Conservation (phyloP, 2,888 invertebrate species). For the Drosophila colorata region DNA sequence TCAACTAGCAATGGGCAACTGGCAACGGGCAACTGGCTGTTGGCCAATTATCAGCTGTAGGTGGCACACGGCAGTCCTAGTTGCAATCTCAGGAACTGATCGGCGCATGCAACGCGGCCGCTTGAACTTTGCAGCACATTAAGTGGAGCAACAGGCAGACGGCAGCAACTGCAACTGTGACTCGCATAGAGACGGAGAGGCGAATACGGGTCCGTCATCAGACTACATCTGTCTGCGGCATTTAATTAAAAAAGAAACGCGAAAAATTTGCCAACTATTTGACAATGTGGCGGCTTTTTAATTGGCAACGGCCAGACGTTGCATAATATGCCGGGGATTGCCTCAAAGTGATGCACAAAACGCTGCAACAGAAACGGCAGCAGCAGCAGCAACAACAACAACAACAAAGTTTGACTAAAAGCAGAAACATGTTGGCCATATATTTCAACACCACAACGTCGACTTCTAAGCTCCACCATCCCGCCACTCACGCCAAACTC, state of each 20-base stretch:
- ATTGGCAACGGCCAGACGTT: conserved; percentile 46
- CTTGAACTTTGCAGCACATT: conserved; percentile 42
- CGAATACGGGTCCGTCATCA: conserved; percentile 25
- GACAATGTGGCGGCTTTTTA: conserved; percentile 51
- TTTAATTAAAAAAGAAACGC: conserved; percentile 46
- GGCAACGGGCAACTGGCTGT: conserved; percentile 23
- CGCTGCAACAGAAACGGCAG: conserved; percentile 17
- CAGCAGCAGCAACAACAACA: conserved; percentile 7
- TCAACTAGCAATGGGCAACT: conserved; percentile 15
- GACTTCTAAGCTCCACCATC: conserved; percentile 18
- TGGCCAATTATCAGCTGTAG: conserved; percentile 52
- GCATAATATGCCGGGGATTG: conserved; percentile 46
- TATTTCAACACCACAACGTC: conserved; percentile 8
- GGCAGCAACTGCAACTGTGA: neutral
- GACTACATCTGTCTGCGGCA: conserved; percentile 23
- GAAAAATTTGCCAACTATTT: conserved; percentile 37
- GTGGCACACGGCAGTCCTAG: conserved; percentile 28
- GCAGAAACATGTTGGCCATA: conserved; percentile 55
- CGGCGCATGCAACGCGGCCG: conserved; percentile 52
- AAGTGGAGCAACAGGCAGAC: conserved; percentile 53
- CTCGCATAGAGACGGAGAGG: neutral
- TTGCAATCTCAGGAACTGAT: conserved; percentile 54
- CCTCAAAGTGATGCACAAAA: conserved; percentile 42
- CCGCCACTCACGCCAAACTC: neutral
- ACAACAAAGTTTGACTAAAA: conserved; percentile 32